phyloP scores from a whole-genome alignment of 2,888 invertebrate genomes.

The Palloptera scutellata region DNA sequence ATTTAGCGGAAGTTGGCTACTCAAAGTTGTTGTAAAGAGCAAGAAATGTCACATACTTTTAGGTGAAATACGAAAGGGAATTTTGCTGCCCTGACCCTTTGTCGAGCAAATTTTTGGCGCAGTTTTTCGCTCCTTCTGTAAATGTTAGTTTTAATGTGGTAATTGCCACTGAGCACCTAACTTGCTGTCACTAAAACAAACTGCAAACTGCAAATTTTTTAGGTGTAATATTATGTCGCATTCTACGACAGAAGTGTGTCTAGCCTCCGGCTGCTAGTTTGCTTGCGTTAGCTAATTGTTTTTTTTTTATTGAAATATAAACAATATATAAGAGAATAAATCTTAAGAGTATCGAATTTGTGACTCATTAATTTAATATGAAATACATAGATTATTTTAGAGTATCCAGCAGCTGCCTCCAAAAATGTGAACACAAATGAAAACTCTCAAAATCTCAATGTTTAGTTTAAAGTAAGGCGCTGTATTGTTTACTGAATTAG shows the following conservation, averaged over 20 bases:
- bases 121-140: too few relatives aligned
- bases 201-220: not conserved
- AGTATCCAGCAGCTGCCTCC: too few relatives aligned
- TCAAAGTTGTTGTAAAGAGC: slow-evolving; percentile 14
- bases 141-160: slow-evolving; percentile 28
- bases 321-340: too few relatives aligned
- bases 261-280: not conserved
- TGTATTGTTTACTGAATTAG: too few relatives aligned
- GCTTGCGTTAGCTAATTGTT: not conserved
- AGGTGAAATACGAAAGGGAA: not conserved
- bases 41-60: slow-evolving; percentile 24
- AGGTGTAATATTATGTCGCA: slow-evolving; percentile 30
- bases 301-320: too few relatives aligned
- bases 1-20: slow-evolving; percentile 44
- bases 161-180: slow-evolving; percentile 36
- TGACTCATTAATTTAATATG: too few relatives aligned
- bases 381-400: too few relatives aligned
- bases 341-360: too few relatives aligned
- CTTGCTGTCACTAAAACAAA: slow-evolving; percentile 17
- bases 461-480: too few relatives aligned
- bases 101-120: too few relatives aligned
- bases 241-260: slow-evolving; percentile 24
- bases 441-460: too few relatives aligned
- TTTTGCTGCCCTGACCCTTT: not conserved
- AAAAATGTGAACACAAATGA: too few relatives aligned